phyloP scores from a whole-genome alignment of 1,140 invertebrate genomes.

The Hetaerina americana region DNA sequence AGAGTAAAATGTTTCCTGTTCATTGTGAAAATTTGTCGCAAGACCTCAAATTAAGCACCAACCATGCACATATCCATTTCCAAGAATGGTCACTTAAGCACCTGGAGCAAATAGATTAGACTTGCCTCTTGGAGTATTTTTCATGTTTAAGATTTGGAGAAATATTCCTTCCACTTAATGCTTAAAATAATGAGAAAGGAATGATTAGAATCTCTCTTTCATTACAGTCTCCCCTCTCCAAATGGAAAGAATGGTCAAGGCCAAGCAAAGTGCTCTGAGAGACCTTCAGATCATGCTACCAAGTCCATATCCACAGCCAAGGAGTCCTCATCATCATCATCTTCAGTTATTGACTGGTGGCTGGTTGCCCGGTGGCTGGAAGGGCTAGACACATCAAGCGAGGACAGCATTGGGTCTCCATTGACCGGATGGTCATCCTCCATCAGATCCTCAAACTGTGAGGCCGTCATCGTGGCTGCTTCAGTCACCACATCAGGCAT shows the following conservation, averaged over 20 bases:
- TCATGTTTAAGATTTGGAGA: no score
- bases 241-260: neutral
- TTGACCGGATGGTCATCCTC: slow-evolving; percentile 61
- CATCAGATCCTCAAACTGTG: slow-evolving; percentile 66
- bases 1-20: no score
- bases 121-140: no score
- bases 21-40: no score
- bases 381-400: slow-evolving; percentile 32
- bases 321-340: neutral
- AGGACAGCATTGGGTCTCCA: slow-evolving; percentile 53
- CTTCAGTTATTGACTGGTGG: neutral
- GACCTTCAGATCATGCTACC: neutral
- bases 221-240: neutral
- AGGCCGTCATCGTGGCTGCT: slow-evolving; percentile 41
- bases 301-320: neutral
- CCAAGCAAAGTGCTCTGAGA: neutral
- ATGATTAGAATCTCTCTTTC: no score
- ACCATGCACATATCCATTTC: no score
- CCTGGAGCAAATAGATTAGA: no score
- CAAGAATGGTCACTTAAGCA: no score
- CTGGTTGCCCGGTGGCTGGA: neutral
- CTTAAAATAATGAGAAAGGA: no score
- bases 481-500: slow-evolving; percentile 41
- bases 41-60: no score
- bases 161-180: no score